Evolutionary conservation across 2,888 invertebrate genomes (phyloP).

Genomic region (Agriopis aurantiaria): DNA sequence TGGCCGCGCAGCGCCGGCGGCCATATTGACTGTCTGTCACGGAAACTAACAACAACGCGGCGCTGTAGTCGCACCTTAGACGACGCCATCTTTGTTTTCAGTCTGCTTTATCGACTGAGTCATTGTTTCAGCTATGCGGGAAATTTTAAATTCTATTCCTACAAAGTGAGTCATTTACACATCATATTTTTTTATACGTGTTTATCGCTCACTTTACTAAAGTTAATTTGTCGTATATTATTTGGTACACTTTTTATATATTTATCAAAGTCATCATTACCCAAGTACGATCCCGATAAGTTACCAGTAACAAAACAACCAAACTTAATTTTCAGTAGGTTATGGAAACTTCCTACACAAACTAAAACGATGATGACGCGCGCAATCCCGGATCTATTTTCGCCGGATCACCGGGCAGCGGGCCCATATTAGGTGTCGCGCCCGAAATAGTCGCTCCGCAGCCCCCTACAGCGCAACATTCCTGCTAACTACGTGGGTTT

Average conservation of each 20-base stretch:
- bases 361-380: slow-evolving; percentile 54
- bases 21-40: slow-evolving; percentile 86
- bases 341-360: slow-evolving; percentile 31
- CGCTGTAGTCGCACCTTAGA: slow-evolving; percentile 72
- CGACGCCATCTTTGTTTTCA: slow-evolving; percentile 73
- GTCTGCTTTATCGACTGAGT: slow-evolving; percentile 76
- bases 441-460: slow-evolving; percentile 72
- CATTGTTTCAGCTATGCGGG: slow-evolving; percentile 61
- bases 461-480: slow-evolving; percentile 65
- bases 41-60: slow-evolving; percentile 57
- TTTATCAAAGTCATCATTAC: not conserved
- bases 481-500: slow-evolving; percentile 29
- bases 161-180: not conserved
- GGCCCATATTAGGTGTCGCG: slow-evolving; percentile 83
- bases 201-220: not conserved
- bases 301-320: not conserved
- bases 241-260: not conserved
- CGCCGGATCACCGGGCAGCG: slow-evolving; percentile 77
- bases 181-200: not conserved
- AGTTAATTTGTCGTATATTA: not conserved
- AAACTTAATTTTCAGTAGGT: slow-evolving; percentile 3
- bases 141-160: slow-evolving; percentile 50
- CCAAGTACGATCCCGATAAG: not conserved
- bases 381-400: slow-evolving; percentile 72
- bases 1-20: slow-evolving; percentile 85